Evolutionary conservation across 1,140 invertebrate genomes (phyloP).

Genomic region (Pomacea maculata): DNA sequence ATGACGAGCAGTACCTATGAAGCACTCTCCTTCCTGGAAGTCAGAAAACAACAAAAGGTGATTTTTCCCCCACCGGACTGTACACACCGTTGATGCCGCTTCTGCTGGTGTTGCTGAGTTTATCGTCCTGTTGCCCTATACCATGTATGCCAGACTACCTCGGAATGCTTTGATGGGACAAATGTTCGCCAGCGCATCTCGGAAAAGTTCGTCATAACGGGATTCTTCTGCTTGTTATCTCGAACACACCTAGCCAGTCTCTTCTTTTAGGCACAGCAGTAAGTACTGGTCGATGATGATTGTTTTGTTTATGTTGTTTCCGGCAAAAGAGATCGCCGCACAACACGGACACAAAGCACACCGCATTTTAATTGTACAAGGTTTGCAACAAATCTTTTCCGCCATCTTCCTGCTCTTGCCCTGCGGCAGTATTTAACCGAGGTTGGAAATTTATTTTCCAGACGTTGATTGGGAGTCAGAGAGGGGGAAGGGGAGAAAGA

Average conservation of each 20-base stretch:
- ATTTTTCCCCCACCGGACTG: too few species aligned
- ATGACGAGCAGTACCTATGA: too few species aligned
- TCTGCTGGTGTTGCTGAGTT: too few species aligned
- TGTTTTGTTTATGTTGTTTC: not conserved
- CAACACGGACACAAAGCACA: too few species aligned
- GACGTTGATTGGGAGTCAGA: not conserved
- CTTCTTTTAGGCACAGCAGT: not conserved
- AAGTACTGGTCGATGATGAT: not conserved
- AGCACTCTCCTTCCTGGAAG: too few species aligned
- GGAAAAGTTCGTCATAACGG: not conserved
- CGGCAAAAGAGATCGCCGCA: not conserved
- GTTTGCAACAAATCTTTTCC: not conserved
- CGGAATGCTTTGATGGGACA: too few species aligned
- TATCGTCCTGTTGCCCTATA: too few species aligned
- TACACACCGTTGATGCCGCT: too few species aligned
- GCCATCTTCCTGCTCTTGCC: not conserved
- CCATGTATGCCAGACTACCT: too few species aligned
- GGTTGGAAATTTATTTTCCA: not conserved
- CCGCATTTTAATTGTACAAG: not conserved
- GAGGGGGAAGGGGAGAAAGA: not conserved
- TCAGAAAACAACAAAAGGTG: too few species aligned
- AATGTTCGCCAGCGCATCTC: too few species aligned
- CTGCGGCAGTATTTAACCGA: not conserved
- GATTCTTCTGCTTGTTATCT: not conserved
- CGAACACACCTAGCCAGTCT: too few species aligned